Base-by-base conservation (phyloP, 2,113 vertebrate genomes). In the Hemibagrus wyckioides region DNA sequence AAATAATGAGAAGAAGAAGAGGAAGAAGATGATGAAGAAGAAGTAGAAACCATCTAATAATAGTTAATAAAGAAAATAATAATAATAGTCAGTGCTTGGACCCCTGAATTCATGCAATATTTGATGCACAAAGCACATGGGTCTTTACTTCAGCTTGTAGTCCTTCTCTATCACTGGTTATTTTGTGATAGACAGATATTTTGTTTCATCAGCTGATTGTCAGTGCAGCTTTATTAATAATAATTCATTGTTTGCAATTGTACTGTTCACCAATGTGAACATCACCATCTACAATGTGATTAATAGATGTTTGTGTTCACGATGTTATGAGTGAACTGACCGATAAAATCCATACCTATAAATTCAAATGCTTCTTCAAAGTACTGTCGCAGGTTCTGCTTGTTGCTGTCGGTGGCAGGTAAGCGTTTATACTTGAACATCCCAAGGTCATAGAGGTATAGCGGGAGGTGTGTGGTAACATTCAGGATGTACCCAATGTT, bases 341-440 rank as follows among this genome's bases (percentile, higher is more conserved):
- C 10, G 23, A 81, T 76, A 0, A 75, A 50, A 10, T 61, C 56
- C 91, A 91, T 97, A 99, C 98, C 98, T 9, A 99, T 99, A 92
- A 99, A 99, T 92, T 99, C 98, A 88, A 99, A 99, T 2, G 98
- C 98, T 96, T 99, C 98, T 93, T 99, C 98, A 11, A 99, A 99
- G 94, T 99, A 99, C 95, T 99, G 98, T 73, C 98, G 96, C 94
- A 99, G 96, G 95, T 99, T 99, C 96, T 99, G 98, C 92, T 98
- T 99, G 97, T 97, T 99, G 97, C 98, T 99, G 94, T 99, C 98
- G 0, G 97, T 99, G 92, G 98, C 98, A 0, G 98, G 98, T 89
- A 99, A 96, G 76, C 98, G 95, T 92, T 99, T 99, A 95, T 99
- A 99, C 94, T 93, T 96, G 93, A 99, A 96, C 84, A 97, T 91